These are phyloP conservation scores for Drosophila suzukii DNA, from an alignment of 1,140 invertebrate genomes.

Conservation along the genomic window DNA sequence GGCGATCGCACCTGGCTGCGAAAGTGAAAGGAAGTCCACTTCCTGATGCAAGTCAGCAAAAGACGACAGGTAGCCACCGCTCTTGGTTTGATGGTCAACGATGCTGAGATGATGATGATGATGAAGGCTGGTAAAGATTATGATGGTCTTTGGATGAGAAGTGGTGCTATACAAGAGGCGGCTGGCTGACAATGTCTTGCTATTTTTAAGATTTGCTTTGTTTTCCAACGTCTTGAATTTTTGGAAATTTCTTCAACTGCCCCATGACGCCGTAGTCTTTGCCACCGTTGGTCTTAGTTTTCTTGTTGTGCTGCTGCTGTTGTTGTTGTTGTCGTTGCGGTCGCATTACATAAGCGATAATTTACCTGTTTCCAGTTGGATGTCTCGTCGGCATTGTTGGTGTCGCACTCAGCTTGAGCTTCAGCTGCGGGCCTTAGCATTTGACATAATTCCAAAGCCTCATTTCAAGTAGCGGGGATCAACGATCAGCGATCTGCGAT, in stretches of 20 bases:
- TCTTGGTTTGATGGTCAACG: conserved; percentile 27
- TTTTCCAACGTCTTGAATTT: conserved; percentile 13
- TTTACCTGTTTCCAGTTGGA: conserved; percentile 76
- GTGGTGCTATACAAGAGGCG: background rate
- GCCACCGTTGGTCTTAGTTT: conserved; percentile 8
- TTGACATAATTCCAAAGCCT: conserved; percentile 75
- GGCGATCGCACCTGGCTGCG: conserved; percentile 43
- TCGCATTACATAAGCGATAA: conserved; percentile 76
- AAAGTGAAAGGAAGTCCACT: conserved; percentile 83
- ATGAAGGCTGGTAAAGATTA: background rate
- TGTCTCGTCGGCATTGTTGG: conserved; percentile 48
- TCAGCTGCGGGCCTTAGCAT: conserved; percentile 55
- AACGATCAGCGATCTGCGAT: conserved; percentile 1
- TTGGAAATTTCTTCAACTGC: conserved; percentile 6
- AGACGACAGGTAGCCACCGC: conserved; percentile 8
- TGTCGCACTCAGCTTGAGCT: conserved; percentile 4
- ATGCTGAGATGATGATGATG: conserved; percentile 5
- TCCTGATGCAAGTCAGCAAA: conserved; percentile 61
- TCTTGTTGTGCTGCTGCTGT: background rate
- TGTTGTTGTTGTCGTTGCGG: conserved; percentile 44
- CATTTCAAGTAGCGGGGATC: conserved; percentile 33
- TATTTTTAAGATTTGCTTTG: conserved; percentile 18
- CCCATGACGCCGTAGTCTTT: conserved; percentile 5
- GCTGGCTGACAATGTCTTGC: conserved; percentile 3
- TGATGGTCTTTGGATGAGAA: background rate